Base-by-base conservation (phyloP, 2,113 vertebrate genomes). In the Saguinus midas region DNA sequence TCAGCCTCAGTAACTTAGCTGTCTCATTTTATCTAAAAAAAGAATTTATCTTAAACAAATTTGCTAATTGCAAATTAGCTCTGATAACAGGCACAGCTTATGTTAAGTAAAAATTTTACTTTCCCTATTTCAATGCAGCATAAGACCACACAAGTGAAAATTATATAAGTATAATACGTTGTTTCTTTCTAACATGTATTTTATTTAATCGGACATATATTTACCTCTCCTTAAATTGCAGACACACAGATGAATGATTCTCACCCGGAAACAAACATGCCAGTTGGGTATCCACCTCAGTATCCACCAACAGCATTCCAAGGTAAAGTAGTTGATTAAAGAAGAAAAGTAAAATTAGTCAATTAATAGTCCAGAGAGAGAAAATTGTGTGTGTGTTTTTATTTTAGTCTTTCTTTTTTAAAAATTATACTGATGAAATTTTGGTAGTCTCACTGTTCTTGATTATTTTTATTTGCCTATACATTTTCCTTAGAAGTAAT, bases 251-350 rank as follows among this genome's bases (percentile, higher is more conserved):
- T 35, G 13, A 88, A 76, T 35, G 9, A 35, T 75, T 40, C 87
- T 80, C 0, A 92, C 5, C 35, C 52, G 48, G 84, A 45, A 96
- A 48, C 57, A 66, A 45, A 96, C 50, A n/a, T 95, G 7, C 96
- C 97, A 23, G 70, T 66, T 91, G 96, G 52, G 23, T 70, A 96
- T 81, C 48, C 68, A 0, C 96, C 96, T 43, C 97, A 96, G 21
- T 93, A 96, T 8, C 32, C 66, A 80, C 73, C 97, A 14, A 96
- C 68, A 91, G 0, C 37, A 35, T 92, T 91, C 75, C 97, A 96
- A 96, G 98, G 98, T 98, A 96, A 92, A 93, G 70, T 43, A 48
- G 35, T 83, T 90, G n/a, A 87, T 89, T 86, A 75, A 58, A 87
- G 32, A 70, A 86, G 48, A 32, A 81, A 45, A 17, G 6, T 1